phyloP scores from a whole-genome alignment of 1,140 invertebrate species.

The Leptinotarsa undecemlineata region DNA sequence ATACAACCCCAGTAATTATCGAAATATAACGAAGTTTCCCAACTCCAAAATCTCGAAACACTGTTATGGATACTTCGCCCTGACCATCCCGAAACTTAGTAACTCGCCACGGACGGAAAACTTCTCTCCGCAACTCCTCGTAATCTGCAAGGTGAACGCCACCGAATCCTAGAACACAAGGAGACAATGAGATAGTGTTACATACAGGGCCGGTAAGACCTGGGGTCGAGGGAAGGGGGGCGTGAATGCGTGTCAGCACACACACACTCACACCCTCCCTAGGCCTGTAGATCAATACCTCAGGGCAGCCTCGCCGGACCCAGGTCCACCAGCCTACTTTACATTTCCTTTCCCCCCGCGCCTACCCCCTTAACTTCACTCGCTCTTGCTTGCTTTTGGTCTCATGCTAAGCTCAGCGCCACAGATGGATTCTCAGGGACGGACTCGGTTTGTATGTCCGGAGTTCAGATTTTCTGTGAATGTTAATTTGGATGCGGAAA shows the following conservation, averaged over 20 bases:
- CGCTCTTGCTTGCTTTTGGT: slow-evolving; percentile 34
- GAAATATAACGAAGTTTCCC: neutral
- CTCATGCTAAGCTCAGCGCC: slow-evolving; percentile 48
- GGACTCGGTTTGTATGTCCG: slow-evolving; percentile 15
- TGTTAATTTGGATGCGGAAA: no score
- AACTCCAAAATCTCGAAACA: neutral
- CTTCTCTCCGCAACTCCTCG: slow-evolving; percentile 1
- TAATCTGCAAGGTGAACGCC: slow-evolving; percentile 26
- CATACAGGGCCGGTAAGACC: slow-evolving; percentile 42
- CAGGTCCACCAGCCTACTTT: slow-evolving; percentile 56
- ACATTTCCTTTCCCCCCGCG: slow-evolving; percentile 50
- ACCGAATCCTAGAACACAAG: slow-evolving; percentile 19
- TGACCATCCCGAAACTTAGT: neutral
- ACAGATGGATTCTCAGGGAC: slow-evolving; percentile 37
- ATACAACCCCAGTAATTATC: neutral
- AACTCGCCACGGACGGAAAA: neutral
- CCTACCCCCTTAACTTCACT: slow-evolving; percentile 31
- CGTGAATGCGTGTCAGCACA: slow-evolving; percentile 54
- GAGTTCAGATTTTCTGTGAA: no score
- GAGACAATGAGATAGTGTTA: slow-evolving; percentile 50
- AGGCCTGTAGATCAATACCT: slow-evolving; percentile 55
- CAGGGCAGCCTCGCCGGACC: slow-evolving; percentile 54
- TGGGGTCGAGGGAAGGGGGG: slow-evolving; percentile 35
- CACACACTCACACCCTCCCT: slow-evolving; percentile 43
- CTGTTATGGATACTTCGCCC: slow-evolving; percentile 1